phyloP scores from a whole-genome alignment of 2,888 invertebrate species.

The Tenodera sinensis region DNA sequence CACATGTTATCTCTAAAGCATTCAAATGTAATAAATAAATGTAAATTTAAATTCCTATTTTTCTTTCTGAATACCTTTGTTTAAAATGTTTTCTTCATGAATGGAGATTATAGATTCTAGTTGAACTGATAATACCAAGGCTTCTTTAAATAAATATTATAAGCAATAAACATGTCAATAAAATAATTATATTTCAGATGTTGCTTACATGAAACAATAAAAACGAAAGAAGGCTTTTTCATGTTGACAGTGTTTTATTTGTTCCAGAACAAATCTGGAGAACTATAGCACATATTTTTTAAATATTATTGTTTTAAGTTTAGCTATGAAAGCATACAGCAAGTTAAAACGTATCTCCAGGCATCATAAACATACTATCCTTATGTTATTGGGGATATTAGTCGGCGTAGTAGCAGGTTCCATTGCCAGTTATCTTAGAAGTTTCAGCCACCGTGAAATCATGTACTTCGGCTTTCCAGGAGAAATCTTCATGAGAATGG shows the following conservation, averaged over 20 bases:
- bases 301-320: neutral
- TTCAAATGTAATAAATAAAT: too few relatives aligned
- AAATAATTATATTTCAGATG: too few relatives aligned
- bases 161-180: too few relatives aligned
- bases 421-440: neutral
- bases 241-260: neutral
- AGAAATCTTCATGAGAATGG: neutral
- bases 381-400: neutral
- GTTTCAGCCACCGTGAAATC: neutral
- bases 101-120: too few relatives aligned
- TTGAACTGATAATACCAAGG: too few relatives aligned
- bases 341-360: neutral
- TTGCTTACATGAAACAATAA: neutral
- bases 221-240: neutral
- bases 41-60: too few relatives aligned
- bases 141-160: too few relatives aligned
- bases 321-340: neutral
- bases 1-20: too few relatives aligned
- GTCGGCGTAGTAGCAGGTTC: neutral
- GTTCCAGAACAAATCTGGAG: neutral
- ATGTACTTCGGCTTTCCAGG: neutral
- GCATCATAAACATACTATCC: neutral
- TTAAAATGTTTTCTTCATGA: too few relatives aligned
- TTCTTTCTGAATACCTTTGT: too few relatives aligned
- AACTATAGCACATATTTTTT: neutral